These are phyloP conservation scores for Cataglyphis albicans DNA, from an alignment of 2,888 invertebrate genomes.

Conservation along the genomic window DNA sequence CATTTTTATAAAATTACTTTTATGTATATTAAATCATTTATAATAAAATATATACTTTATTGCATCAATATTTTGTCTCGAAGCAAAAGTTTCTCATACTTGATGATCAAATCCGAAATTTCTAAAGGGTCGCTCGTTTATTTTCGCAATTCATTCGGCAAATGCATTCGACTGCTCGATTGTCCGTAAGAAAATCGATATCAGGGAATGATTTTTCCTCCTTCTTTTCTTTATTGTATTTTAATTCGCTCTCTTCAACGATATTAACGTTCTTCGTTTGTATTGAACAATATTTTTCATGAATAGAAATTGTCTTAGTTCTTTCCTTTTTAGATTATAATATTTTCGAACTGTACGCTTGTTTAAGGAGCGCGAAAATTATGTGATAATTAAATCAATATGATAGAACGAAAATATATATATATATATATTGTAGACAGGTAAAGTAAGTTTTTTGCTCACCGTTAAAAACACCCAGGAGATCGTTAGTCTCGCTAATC, in stretches of 20 bases:
- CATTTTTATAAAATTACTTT: neutral
- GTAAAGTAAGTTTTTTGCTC: conserved; percentile 37
- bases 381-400: conserved; percentile 1
- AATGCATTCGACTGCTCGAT: conserved; percentile 30
- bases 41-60: neutral
- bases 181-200: conserved; percentile 21
- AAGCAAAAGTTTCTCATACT: conserved; percentile 22
- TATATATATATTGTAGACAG: neutral
- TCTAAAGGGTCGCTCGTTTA: conserved; percentile 35
- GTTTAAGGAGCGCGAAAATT: neutral
- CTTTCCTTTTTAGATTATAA: neutral
- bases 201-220: neutral
- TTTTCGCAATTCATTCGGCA: conserved; percentile 41
- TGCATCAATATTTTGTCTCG: conserved; percentile 43
- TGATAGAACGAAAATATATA: neutral
- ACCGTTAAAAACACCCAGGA: neutral
- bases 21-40: conserved; percentile 19
- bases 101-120: conserved; percentile 23
- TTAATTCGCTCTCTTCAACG: neutral
- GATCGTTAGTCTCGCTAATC: conserved; percentile 50
- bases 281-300: conserved; percentile 5
- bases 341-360: neutral
- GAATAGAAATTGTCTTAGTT: neutral
- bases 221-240: neutral
- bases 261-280: neutral